phyloP scores from a whole-genome alignment of 1,140 invertebrate species.

The Saccostrea glomerata region DNA sequence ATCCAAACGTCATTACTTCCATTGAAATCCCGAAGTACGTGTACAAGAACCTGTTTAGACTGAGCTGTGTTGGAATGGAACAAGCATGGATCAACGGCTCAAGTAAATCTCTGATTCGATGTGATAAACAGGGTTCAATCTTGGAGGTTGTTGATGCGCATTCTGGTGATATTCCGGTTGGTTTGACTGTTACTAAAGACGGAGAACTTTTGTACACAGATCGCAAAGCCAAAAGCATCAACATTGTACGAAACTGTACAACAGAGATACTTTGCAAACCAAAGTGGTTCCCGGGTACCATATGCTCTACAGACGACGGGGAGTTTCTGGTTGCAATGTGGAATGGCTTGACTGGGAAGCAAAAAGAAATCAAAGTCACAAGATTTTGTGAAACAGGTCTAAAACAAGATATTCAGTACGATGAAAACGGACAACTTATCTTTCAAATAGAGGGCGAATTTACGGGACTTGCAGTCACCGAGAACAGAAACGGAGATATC shows the following conservation, averaged over 20 bases:
- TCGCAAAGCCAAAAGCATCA: background rate
- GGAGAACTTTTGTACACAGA: background rate
- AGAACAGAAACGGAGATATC: background rate
- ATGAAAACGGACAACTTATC: background rate
- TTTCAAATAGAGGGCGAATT: background rate
- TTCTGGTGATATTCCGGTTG: background rate
- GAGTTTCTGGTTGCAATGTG: background rate
- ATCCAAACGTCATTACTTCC: background rate
- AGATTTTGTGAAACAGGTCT: background rate
- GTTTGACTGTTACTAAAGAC: background rate
- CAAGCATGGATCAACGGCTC: background rate
- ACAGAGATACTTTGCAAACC: background rate
- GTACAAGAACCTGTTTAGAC: background rate
- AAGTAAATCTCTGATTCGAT: background rate
- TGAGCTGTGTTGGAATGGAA: background rate
- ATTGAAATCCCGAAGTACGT: background rate
- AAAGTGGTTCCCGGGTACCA: background rate
- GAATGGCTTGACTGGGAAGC: background rate
- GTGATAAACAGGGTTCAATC: background rate
- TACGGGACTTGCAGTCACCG: background rate
- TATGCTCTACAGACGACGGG: background rate
- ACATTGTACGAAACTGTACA: background rate
- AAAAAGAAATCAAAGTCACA: background rate
- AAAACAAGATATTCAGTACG: background rate
- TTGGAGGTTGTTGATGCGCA: background rate